Conservation (phyloP, 2,888 invertebrate genomes). For the Melangyna quadrimaculata region DNA sequence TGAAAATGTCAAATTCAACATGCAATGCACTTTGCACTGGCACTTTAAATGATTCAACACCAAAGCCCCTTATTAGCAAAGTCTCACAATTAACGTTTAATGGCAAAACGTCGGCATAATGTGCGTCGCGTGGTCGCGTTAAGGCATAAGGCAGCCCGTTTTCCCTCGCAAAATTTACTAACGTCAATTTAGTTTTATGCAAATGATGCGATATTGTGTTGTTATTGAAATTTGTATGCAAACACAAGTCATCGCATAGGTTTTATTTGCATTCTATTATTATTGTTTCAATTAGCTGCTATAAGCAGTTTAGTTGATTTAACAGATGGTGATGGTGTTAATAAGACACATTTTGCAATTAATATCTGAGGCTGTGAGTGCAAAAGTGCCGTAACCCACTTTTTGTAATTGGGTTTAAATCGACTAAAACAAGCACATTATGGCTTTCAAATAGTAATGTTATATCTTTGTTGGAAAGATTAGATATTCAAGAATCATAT, state of each 20-base stretch:
- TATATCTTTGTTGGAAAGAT: too few relatives aligned
- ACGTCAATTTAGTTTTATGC: background rate
- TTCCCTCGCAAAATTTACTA: background rate
- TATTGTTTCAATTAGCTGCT: conserved; percentile 3
- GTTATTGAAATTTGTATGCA: background rate
- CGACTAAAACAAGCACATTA: too few relatives aligned
- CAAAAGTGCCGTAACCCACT: too few relatives aligned
- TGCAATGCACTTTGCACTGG: background rate
- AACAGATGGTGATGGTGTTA: background rate
- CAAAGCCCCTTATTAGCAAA: background rate
- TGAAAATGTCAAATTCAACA: conserved; percentile 1
- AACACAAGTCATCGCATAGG: background rate
- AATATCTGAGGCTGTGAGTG: too few relatives aligned
- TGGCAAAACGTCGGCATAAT: background rate
- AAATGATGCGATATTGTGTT: background rate
- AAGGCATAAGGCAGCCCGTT: background rate
- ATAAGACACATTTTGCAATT: background rate
- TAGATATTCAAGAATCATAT: too few relatives aligned
- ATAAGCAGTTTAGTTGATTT: background rate
- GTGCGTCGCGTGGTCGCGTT: too few relatives aligned
- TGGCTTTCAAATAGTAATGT: too few relatives aligned
- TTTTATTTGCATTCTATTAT: background rate
- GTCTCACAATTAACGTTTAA: background rate
- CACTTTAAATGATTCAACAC: background rate
- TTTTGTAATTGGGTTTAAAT: too few relatives aligned